Percentiles rank a stretch among this genome's conserved stretches.
Conservation (phyloP, 2,888 invertebrate genomes). For the Chrysodeixis includens region DNA sequence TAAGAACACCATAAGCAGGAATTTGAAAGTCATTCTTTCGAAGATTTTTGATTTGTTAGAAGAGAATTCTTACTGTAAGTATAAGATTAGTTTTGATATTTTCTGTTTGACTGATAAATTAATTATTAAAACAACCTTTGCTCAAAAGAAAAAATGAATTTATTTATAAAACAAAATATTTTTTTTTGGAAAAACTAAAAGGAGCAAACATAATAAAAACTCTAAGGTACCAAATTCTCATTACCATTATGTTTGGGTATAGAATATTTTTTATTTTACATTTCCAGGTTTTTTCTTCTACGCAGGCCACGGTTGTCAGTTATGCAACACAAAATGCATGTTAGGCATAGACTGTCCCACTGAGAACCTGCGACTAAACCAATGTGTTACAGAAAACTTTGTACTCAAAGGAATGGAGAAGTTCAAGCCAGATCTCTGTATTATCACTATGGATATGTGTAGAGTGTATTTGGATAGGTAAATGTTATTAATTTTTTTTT, state of each 20-base stretch:
- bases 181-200: no score
- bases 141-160: no score
- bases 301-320: constrained; percentile 88
- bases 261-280: not conserved
- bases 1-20: constrained; percentile 70
- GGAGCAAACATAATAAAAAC: no score
- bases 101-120: no score
- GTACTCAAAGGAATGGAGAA: constrained; percentile 78
- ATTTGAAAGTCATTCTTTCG: constrained; percentile 69
- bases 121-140: no score
- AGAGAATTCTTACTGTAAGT: constrained; percentile 84
- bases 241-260: no score
- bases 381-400: constrained; percentile 86
- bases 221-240: no score
- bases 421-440: constrained; percentile 82
- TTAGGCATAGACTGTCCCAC: constrained; percentile 84
- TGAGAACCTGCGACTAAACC: constrained; percentile 73
- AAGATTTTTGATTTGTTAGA: constrained; percentile 72
- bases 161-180: no score
- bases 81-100: not conserved
- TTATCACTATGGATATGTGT: constrained; percentile 90
- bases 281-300: constrained; percentile 87
- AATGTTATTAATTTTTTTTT: not conserved
- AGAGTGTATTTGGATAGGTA: constrained; percentile 84
- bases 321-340: constrained; percentile 86